Conservation (phyloP, 1,140 invertebrate species). For the Aleiodes sp. region DNA sequence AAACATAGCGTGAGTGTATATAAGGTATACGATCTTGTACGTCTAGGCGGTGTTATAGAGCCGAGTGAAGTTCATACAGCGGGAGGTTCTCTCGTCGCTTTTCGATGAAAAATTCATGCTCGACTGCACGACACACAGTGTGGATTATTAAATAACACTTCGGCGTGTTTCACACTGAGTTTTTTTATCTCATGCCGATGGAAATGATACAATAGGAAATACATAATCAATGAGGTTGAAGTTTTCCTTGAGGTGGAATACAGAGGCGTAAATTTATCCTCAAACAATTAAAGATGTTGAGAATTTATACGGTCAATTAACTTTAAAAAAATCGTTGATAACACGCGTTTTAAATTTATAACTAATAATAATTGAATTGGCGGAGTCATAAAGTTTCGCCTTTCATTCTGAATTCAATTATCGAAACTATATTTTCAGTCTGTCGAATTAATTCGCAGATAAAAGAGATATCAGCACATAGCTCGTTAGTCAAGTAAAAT, state of each 20-base stretch:
- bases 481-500: too few relatives aligned
- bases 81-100: constrained; percentile 11
- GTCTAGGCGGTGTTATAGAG: background rate
- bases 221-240: background rate
- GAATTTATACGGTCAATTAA: too few relatives aligned
- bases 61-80: background rate
- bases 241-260: background rate
- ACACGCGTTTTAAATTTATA: too few relatives aligned
- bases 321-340: too few relatives aligned
- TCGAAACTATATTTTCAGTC: too few relatives aligned
- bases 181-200: constrained; percentile 21
- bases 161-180: constrained; percentile 35
- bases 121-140: constrained; percentile 37
- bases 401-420: too few relatives aligned
- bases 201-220: background rate
- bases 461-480: too few relatives aligned
- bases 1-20: background rate
- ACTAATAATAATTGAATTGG: too few relatives aligned
- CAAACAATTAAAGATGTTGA: too few relatives aligned
- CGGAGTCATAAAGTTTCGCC: too few relatives aligned
- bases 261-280: background rate
- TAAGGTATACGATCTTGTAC: background rate
- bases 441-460: too few relatives aligned
- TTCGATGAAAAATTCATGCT: constrained; percentile 43
- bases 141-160: constrained; percentile 43